These are phyloP conservation scores for Spodoptera picta DNA, from an alignment of 2,888 invertebrate species.

Conservation along the genomic window DNA sequence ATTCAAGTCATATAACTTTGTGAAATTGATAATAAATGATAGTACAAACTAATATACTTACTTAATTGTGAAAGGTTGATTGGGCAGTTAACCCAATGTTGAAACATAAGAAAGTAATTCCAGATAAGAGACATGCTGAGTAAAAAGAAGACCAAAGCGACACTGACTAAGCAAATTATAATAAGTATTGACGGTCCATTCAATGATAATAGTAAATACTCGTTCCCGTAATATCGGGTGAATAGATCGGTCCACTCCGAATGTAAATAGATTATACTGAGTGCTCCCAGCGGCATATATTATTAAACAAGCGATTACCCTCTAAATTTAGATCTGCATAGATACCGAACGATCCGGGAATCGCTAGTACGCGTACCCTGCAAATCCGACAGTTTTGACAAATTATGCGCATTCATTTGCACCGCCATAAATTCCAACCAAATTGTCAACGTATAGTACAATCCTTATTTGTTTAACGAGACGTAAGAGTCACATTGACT, in stretches of 20 bases:
- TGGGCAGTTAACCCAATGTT: conserved; percentile 15
- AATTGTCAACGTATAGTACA: conserved; percentile 54
- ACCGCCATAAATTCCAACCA: conserved; percentile 53
- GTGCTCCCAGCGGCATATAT: conserved; percentile 70
- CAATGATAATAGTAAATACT: conserved; percentile 46
- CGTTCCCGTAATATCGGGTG: conserved; percentile 57
- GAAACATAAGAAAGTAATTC: conserved; percentile 30
- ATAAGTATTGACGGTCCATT: conserved; percentile 45
- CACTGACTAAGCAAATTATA: conserved; percentile 39
- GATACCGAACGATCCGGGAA: conserved; percentile 69
- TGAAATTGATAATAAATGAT: conserved; percentile 16
- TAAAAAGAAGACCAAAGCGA: conserved; percentile 28
- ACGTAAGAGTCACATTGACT: conserved; percentile 57
- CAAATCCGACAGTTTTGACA: conserved; percentile 74
- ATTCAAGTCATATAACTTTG: conserved; percentile 8
- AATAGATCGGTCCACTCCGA: conserved; percentile 62
- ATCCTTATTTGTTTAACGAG: conserved; percentile 46
- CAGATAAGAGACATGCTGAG: conserved; percentile 34
- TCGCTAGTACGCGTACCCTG: conserved; percentile 67
- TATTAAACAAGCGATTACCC: conserved; percentile 79
- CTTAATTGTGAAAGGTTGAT: conserved; percentile 22
- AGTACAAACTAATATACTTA: conserved; percentile 4
- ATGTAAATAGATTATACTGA: conserved; percentile 68
- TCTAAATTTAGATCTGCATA: conserved; percentile 80
- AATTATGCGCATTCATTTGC: conserved; percentile 80